phyloP scores from a whole-genome alignment of 2,797 vertebrate genomes.

The Chiroxiphia lanceolata region DNA sequence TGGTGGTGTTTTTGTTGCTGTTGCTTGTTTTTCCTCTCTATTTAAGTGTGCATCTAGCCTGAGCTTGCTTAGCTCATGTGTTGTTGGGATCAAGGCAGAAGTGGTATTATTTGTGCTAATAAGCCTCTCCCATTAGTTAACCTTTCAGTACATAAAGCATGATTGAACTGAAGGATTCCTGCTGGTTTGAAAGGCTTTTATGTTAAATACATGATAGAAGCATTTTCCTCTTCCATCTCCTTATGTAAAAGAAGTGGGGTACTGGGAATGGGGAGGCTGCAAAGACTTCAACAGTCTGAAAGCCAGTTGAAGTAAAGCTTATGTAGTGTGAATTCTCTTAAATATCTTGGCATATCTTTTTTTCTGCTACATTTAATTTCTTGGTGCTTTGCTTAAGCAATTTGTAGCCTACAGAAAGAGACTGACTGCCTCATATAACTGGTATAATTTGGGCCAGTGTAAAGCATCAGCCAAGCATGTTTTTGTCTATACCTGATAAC shows the following conservation, averaged over 20 bases:
- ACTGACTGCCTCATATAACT: not conserved
- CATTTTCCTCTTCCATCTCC: conserved; percentile 11
- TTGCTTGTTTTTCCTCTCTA: not conserved
- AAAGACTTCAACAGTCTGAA: not conserved
- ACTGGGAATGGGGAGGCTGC: not conserved
- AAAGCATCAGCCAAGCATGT: not conserved
- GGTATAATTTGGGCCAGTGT: not conserved
- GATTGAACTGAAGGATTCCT: conserved; percentile 54
- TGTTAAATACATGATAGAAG: conserved; percentile 29
- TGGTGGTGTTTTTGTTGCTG: not conserved
- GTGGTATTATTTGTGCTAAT: conserved; percentile 41
- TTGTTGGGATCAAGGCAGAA: not conserved
- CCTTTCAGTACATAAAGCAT: conserved; percentile 54
- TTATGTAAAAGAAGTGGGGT: conserved; percentile 6
- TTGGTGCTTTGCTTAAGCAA: conserved; percentile 46
- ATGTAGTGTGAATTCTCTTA: not conserved
- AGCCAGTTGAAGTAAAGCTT: conserved; percentile 37
- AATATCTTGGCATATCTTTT: conserved; percentile 7
- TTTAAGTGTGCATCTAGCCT: not conserved
- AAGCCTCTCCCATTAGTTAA: conserved; percentile 42
- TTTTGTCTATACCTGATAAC: not conserved
- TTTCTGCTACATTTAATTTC: conserved; percentile 16
- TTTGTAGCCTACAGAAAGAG: not conserved
- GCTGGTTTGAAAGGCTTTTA: conserved; percentile 57
- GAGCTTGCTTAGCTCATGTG: not conserved